Evolutionary conservation across 2,797 vertebrate genomes (phyloP), one percentile per base, ranked within the genome.

Genomic region (Carduelis carduelis): DNA sequence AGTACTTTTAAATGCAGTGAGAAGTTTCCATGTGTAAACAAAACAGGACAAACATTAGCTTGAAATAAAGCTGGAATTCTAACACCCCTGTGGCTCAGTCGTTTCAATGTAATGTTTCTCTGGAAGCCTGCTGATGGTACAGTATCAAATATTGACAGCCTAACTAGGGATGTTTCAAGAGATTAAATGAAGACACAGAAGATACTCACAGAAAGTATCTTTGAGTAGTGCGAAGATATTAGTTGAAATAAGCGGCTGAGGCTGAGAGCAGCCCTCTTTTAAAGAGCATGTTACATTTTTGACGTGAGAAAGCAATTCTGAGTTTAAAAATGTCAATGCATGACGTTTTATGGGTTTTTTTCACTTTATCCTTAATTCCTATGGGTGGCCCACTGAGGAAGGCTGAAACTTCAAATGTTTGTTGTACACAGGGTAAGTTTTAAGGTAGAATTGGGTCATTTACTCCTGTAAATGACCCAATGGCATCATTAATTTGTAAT

Each of bases 321-420:
- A 86, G 44, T 87, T 30, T 80, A 27, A 82, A 82, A 85, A 30
- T 37, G 32, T 11, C n/a, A 50, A 1, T 70, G 43, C 12, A 14
- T 47, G 5, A 41, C 39, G 30, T 6, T 61, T 8, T 46, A 2
- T 64, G 3, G 41, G 13, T 6, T 87, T 80, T 30, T 21, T 56
- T 35, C 9, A 41, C 18, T 8, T 84, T 63, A 35, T 74, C 6
- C 7, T 70, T 13, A 80, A 70, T 32, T 79, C 8, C 7, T 68
- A 0, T 46, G 32, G 4, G 6, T 46, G 6, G 8, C 34, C n/a
- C 27, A 20, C 17, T 35, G 28, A 46, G 16, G 13, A 16, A 61
- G 5, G 37, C 56, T 66, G 64, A 63, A 53, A 35, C 27, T 16
- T 76, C 39, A 83, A 83, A 64, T 68, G 13, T 66, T 70, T 63